Conservation (phyloP, 2,113 vertebrate species). For the Nothoprocta pentlandii region DNA sequence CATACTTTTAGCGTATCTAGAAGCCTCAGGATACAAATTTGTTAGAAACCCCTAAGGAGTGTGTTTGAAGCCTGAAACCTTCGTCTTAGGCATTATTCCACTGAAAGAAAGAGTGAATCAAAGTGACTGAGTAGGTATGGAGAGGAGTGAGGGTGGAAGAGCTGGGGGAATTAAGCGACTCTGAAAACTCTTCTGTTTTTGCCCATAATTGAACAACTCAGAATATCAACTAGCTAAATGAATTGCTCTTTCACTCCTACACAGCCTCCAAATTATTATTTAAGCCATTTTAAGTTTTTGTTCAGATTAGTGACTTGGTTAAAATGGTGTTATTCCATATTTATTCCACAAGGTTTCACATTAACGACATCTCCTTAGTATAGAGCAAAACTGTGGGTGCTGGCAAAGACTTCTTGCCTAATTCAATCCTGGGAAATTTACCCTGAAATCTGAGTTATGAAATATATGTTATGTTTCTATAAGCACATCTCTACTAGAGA, state of each 20-base stretch:
- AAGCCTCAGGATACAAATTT: neutral
- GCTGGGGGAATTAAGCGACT: neutral
- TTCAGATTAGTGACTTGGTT: neutral
- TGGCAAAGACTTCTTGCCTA: neutral
- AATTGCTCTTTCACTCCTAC: slow-evolving; percentile 34
- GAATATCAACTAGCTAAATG: slow-evolving; percentile 8
- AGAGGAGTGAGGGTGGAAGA: neutral
- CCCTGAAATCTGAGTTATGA: neutral
- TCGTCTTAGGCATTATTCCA: neutral
- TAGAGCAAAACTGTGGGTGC: neutral
- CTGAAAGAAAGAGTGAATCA: neutral
- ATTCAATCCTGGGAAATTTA: neutral
- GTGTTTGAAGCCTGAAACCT: neutral
- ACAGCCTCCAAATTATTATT: slow-evolving; percentile 19
- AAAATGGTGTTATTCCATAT: neutral
- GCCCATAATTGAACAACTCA: neutral
- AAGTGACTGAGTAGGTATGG: neutral
- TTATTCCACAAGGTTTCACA: neutral
- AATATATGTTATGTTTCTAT: neutral
- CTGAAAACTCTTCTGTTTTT: neutral
- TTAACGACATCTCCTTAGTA: neutral
- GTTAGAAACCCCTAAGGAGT: neutral
- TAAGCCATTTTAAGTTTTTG: neutral
- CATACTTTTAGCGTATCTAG: neutral
- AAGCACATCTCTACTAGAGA: neutral